phyloP scores from a whole-genome alignment of 2,797 vertebrate species.

The Galago senegalensis region DNA sequence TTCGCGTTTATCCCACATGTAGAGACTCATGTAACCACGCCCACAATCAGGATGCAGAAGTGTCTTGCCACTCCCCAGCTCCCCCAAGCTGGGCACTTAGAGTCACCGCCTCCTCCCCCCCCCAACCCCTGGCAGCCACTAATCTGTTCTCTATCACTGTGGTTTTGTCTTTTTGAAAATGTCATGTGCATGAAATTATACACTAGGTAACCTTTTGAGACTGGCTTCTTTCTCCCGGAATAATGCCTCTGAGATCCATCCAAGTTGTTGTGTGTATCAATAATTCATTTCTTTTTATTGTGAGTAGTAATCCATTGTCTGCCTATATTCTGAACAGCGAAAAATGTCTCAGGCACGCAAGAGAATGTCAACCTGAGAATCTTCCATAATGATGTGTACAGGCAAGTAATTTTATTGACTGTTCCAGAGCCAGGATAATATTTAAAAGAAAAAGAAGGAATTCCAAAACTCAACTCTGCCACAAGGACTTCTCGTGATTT shows the following conservation, averaged over 20 bases:
- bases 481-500: slow-evolving; percentile 58
- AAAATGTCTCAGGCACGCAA: slow-evolving; percentile 39
- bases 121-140: neutral
- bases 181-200: slow-evolving; percentile 43
- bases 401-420: slow-evolving; percentile 65
- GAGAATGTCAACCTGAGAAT: slow-evolving; percentile 54
- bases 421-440: slow-evolving; percentile 38
- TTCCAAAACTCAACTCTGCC: slow-evolving; percentile 57
- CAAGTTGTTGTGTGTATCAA: slow-evolving; percentile 52
- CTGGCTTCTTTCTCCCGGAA: slow-evolving; percentile 58
- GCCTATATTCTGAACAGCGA: slow-evolving; percentile 57
- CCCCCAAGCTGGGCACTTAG: neutral
- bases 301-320: slow-evolving; percentile 56
- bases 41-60: neutral
- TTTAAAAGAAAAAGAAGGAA: slow-evolving; percentile 67
- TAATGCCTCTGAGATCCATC: slow-evolving; percentile 67
- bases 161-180: slow-evolving; percentile 65
- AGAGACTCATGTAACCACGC: neutral
- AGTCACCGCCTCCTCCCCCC: neutral
- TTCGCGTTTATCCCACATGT: neutral
- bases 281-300: slow-evolving; percentile 63
- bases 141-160: neutral
- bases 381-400: slow-evolving; percentile 63
- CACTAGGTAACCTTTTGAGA: slow-evolving; percentile 63
- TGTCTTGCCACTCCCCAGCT: neutral